phyloP scores from a whole-genome alignment of 1,140 invertebrate species.

The Anastrepha obliqua region DNA sequence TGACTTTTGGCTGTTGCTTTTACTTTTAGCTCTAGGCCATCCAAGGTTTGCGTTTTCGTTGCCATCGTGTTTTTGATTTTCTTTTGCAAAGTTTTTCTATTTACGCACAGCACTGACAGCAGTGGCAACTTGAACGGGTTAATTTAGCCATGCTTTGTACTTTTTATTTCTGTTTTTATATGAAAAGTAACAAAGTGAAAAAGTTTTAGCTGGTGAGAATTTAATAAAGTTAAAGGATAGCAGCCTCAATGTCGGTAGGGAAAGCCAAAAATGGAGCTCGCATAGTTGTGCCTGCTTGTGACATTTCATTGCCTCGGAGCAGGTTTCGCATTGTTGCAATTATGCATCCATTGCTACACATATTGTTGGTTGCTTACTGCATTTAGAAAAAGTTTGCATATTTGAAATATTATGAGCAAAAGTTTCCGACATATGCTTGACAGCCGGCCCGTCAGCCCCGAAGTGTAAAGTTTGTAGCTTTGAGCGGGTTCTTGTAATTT shows the following conservation, averaged over 20 bases:
- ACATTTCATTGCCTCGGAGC: background rate
- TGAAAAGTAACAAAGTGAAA: constrained; percentile 4
- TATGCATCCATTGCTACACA: background rate
- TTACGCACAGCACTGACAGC: background rate
- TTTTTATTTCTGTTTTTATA: background rate
- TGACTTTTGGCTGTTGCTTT: background rate
- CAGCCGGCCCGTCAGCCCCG: background rate
- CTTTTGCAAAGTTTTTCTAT: background rate
- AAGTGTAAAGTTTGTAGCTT: background rate
- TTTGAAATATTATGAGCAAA: background rate
- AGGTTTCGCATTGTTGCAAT: constrained; percentile 9
- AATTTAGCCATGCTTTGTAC: background rate
- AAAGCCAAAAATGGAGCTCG: background rate
- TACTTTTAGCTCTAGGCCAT: background rate
- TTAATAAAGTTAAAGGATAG: background rate
- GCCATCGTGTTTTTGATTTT: background rate
- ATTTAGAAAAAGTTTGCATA: background rate
- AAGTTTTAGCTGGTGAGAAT: constrained; percentile 2
- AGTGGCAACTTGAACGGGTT: background rate
- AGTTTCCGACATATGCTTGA: background rate
- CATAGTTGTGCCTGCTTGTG: background rate
- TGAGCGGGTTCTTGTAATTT: background rate
- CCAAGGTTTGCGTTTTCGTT: background rate
- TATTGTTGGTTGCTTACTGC: background rate
- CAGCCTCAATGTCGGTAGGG: background rate